Evolutionary conservation across 92 coral and sea anemone species (phyloP).

Genomic region (Phenganax subtilis): DNA sequence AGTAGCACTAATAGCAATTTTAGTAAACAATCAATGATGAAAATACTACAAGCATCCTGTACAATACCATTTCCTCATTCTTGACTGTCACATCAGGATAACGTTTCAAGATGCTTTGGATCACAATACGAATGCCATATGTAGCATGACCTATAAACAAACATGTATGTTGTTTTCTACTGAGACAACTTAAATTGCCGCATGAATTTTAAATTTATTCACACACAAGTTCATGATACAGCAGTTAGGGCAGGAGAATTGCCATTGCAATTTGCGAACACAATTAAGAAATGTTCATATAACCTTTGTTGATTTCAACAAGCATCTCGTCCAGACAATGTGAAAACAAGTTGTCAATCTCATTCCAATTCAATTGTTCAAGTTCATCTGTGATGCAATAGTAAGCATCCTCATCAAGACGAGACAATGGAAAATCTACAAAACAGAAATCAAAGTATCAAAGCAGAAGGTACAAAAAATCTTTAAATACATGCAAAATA

Average conservation of each 20-base stretch:
- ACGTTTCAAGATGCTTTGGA: conserved; percentile 62
- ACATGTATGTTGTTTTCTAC: not conserved
- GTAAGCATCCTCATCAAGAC: conserved; percentile 54
- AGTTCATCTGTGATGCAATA: conserved; percentile 51
- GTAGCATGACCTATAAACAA: conserved; percentile 65
- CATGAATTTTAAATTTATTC: too few relatives aligned
- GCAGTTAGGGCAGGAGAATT: too few relatives aligned
- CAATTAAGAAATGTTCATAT: not conserved
- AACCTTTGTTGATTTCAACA: conserved; percentile 69
- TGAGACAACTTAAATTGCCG: too few relatives aligned
- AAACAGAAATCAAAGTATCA: not conserved
- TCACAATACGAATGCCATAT: conserved; percentile 79
- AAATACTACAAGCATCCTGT: too few relatives aligned
- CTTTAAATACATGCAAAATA: not conserved
- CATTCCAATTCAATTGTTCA: conserved; percentile 49
- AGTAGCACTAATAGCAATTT: too few relatives aligned
- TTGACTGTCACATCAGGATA: conserved; percentile 49
- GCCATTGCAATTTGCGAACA: not conserved
- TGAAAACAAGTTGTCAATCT: conserved; percentile 64
- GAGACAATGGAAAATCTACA: conserved; percentile 74
- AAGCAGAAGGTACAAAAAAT: not conserved
- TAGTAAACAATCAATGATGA: too few relatives aligned
- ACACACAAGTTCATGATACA: too few relatives aligned
- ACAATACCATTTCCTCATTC: conserved; percentile 6
- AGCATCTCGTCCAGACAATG: conserved; percentile 75